Conservation (phyloP, 2,797 vertebrate genomes). For the Hybognathus amarus region DNA sequence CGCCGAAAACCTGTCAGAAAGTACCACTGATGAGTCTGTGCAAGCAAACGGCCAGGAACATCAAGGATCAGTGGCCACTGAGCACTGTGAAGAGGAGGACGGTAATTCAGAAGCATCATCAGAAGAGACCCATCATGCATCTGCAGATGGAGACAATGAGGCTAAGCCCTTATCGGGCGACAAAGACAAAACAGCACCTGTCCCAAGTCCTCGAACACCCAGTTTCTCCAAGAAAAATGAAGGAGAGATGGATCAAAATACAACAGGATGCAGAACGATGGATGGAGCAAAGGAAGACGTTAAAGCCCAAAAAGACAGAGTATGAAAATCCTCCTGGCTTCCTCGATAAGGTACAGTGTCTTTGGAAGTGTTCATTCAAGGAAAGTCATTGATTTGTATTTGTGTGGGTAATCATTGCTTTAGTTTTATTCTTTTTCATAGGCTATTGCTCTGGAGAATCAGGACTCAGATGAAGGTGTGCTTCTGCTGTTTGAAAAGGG, state of each 20-base stretch:
- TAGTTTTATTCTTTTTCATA: slow-evolving; percentile 55
- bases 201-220: not conserved
- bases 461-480: slow-evolving; percentile 63
- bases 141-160: slow-evolving; percentile 42
- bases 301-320: not conserved
- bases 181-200: slow-evolving; percentile 46
- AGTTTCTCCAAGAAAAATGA: slow-evolving; percentile 1
- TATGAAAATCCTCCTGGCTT: slow-evolving; percentile 67
- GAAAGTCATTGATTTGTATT: not conserved
- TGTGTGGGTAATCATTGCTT: not conserved
- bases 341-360: slow-evolving; percentile 70
- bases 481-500: slow-evolving; percentile 72
- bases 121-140: slow-evolving; percentile 16
- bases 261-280: not conserved
- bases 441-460: slow-evolving; percentile 73
- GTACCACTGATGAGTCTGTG: slow-evolving; percentile 38
- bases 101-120: slow-evolving; percentile 55
- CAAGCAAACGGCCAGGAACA: slow-evolving; percentile 50
- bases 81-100: slow-evolving; percentile 56
- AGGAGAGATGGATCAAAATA: slow-evolving; percentile 7
- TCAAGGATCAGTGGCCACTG: not conserved
- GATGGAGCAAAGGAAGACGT: not conserved
- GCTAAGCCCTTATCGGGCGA: slow-evolving; percentile 40
- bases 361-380: not conserved
- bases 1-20: slow-evolving; percentile 53